Percentiles rank a stretch among this genome's conserved stretches.
These are phyloP conservation scores for Chlamydotis undulata DNA, from an alignment of 2,113 vertebrate genomes.

Conservation along the genomic window DNA sequence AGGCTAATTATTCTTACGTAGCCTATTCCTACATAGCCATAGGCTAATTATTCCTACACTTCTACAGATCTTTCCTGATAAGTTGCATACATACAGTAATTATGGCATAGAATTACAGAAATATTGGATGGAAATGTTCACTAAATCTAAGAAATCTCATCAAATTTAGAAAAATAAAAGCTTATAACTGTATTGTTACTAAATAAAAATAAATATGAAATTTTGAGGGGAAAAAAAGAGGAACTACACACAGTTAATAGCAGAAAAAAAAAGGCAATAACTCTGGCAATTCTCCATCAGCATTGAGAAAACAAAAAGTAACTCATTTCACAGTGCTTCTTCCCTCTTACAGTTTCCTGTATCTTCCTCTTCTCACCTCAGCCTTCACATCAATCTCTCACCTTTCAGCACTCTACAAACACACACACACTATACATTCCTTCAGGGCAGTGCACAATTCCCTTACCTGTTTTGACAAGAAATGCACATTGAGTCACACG, in stretches of 20 bases:
- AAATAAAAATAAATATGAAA: not conserved
- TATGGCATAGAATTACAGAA: not conserved
- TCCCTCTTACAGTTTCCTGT: not conserved
- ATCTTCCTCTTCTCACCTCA: constrained; percentile 23
- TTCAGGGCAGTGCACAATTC: constrained; percentile 68
- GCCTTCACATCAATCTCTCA: constrained; percentile 44
- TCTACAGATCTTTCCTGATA: not conserved
- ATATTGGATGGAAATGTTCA: not conserved
- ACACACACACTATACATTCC: constrained; percentile 25
- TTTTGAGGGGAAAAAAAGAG: not conserved
- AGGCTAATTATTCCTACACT: not conserved
- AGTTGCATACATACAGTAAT: not conserved
- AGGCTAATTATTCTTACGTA: not conserved
- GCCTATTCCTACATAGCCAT: not conserved
- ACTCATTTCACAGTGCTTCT: not conserved
- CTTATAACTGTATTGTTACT: not conserved
- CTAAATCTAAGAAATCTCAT: not conserved
- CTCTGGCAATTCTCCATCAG: not conserved
- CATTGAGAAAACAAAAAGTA: not conserved
- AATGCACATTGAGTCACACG: constrained; percentile 54
- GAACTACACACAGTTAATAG: not conserved
- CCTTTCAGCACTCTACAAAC: constrained; percentile 38
- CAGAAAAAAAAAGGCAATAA: not conserved
- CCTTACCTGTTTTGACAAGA: constrained; percentile 76
- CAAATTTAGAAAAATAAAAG: not conserved